Evolutionary conservation across 1,140 invertebrate species (phyloP).

Genomic region (Charaxes varanes): DNA sequence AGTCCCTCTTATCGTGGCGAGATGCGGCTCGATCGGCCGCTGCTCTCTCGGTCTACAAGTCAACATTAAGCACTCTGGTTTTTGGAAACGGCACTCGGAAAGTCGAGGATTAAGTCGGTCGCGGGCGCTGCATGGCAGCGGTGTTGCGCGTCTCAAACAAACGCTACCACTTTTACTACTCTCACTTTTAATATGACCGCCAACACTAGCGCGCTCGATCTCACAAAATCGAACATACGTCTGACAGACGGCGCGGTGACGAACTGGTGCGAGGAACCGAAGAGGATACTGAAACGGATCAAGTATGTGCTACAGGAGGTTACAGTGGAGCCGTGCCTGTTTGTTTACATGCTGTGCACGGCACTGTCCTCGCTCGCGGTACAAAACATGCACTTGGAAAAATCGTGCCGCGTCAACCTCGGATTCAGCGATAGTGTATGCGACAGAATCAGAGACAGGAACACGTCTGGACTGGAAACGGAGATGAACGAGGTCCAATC

Average conservation of each 20-base stretch:
- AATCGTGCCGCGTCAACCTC: slow-evolving; percentile 79
- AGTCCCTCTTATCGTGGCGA: slow-evolving; percentile 59
- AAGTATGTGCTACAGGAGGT: slow-evolving; percentile 46
- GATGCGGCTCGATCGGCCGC: slow-evolving; percentile 46
- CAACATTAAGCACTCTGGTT: slow-evolving; percentile 55
- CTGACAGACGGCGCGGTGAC: slow-evolving; percentile 39
- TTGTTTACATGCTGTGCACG: slow-evolving; percentile 60
- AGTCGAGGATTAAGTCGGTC: slow-evolving; percentile 44
- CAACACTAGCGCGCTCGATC: slow-evolving; percentile 35
- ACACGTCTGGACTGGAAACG: slow-evolving; percentile 58
- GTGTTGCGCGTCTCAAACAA: slow-evolving; percentile 39
- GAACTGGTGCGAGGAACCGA: slow-evolving; percentile 53
- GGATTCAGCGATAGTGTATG: slow-evolving; percentile 75
- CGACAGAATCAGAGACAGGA: slow-evolving; percentile 70
- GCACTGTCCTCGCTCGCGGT: slow-evolving; percentile 57
- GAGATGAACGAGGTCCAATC: slow-evolving; percentile 75
- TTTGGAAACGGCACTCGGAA: slow-evolving; percentile 56
- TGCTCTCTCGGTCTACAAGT: slow-evolving; percentile 47
- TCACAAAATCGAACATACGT: slow-evolving; percentile 53
- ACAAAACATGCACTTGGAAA: slow-evolving; percentile 67
- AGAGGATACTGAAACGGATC: slow-evolving; percentile 40
- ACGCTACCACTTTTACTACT: slow-evolving; percentile 49
- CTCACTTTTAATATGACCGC: slow-evolving; percentile 57
- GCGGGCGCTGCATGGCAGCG: slow-evolving; percentile 27
- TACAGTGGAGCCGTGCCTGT: slow-evolving; percentile 63